phyloP scores from a whole-genome alignment of 2,113 vertebrate genomes.

The Gasterosteus nipponicus region DNA sequence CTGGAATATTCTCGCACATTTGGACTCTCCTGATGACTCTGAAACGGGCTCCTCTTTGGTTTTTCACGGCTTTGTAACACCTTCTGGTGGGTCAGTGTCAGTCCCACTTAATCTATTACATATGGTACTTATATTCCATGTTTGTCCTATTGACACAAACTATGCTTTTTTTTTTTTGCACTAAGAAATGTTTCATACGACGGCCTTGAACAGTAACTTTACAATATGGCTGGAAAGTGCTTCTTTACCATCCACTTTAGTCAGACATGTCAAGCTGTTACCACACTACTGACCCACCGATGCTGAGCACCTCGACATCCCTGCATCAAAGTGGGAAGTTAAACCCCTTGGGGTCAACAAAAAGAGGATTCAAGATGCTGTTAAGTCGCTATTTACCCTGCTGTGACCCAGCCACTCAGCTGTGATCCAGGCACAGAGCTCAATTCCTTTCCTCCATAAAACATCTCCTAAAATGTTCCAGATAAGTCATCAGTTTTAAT shows the following conservation, averaged over 20 bases:
- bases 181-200: too few species aligned
- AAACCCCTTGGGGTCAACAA: background rate
- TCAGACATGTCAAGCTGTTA: background rate
- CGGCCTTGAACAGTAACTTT: background rate
- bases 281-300: background rate
- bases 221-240: background rate
- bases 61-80: background rate
- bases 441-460: background rate
- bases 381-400: background rate
- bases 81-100: background rate
- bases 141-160: background rate
- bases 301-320: background rate
- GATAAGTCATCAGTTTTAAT: too few species aligned
- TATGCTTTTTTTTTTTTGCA: too few species aligned
- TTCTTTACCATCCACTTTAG: background rate
- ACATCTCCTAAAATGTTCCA: background rate
- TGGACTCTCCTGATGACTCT: background rate
- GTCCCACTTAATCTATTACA: background rate
- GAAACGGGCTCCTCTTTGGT: background rate
- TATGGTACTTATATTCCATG: background rate
- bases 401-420: background rate
- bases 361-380: background rate
- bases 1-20: background rate
- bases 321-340: background rate
- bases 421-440: background rate